Conservation (phyloP, 2,797 vertebrate genomes). For the Notamacropus eugenii region DNA sequence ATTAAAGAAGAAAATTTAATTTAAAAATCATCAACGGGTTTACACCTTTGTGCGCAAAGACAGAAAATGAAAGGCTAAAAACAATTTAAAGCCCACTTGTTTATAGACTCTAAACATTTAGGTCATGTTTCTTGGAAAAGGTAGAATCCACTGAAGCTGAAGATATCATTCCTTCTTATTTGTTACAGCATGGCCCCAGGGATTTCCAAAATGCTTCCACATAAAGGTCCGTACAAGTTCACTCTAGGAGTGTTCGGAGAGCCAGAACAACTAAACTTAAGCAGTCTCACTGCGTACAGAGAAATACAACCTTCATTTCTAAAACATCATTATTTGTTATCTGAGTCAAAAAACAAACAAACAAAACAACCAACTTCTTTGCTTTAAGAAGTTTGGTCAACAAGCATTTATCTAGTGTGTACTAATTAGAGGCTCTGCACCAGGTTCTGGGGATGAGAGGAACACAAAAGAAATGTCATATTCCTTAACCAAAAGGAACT, state of each 20-base stretch:
- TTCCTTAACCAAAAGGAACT: not conserved
- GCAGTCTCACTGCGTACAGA: not conserved
- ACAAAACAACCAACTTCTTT: not conserved
- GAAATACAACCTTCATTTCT: not conserved
- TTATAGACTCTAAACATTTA: slow-evolving; percentile 11
- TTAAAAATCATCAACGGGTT: slow-evolving; percentile 25
- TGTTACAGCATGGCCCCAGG: not conserved
- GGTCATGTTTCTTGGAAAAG: not conserved
- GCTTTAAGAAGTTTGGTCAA: not conserved
- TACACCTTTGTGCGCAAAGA: not conserved
- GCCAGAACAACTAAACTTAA: not conserved
- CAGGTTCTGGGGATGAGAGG: not conserved
- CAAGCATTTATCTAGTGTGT: not conserved
- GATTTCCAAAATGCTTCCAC: not conserved
- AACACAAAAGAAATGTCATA: not conserved
- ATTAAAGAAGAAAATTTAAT: not conserved
- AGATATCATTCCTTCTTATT: not conserved
- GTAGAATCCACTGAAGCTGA: not conserved
- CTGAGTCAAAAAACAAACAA: not conserved
- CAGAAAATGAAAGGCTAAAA: slow-evolving; percentile 24
- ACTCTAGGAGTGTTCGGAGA: not conserved
- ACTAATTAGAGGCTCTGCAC: not conserved
- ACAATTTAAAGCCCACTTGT: slow-evolving; percentile 6
- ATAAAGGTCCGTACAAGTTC: not conserved
- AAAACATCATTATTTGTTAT: not conserved